phyloP scores from a whole-genome alignment of 2,888 invertebrate genomes.

The Drosophila imparisetae region DNA sequence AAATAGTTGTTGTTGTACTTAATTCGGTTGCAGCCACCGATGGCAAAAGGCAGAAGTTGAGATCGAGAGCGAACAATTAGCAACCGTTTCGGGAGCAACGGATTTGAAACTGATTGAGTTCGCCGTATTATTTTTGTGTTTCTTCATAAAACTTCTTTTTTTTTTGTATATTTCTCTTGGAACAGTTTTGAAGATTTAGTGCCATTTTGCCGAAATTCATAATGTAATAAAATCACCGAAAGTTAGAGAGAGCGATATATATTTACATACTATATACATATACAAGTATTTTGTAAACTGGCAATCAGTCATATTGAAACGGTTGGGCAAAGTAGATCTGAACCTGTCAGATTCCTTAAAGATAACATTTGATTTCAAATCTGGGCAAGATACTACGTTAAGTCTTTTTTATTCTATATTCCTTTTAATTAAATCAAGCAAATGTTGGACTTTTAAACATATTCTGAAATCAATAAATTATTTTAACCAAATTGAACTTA shows the following conservation, averaged over 20 bases:
- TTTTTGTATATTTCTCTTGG: conserved; percentile 36
- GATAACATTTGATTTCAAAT: conserved; percentile 56
- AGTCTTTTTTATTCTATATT: conserved; percentile 55
- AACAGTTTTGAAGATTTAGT: conserved; percentile 69
- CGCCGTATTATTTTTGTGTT: conserved; percentile 28
- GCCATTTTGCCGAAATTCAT: conserved; percentile 77
- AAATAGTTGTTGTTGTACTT: conserved; percentile 61
- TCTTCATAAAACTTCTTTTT: background rate
- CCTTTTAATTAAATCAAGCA: conserved; percentile 55
- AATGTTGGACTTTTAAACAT: conserved; percentile 57
- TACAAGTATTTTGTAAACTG: conserved; percentile 24
- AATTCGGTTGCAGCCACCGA: conserved; percentile 47
- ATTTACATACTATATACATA: conserved; percentile 23
- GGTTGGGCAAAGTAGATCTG: conserved; percentile 47
- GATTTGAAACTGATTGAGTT: conserved; percentile 49
- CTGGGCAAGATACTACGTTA: conserved; percentile 64
- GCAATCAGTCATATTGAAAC: conserved; percentile 44
- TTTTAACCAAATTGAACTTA: conserved; percentile 72
- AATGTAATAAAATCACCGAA: conserved; percentile 45
- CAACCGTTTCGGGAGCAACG: conserved; percentile 69
- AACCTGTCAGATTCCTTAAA: conserved; percentile 53
- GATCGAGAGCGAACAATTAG: conserved; percentile 45
- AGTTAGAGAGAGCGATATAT: conserved; percentile 10
- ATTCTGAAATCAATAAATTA: conserved; percentile 75
- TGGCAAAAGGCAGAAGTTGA: conserved; percentile 33